Conservation (phyloP, 2,888 invertebrate species). For the Mellilla xanthometata region DNA sequence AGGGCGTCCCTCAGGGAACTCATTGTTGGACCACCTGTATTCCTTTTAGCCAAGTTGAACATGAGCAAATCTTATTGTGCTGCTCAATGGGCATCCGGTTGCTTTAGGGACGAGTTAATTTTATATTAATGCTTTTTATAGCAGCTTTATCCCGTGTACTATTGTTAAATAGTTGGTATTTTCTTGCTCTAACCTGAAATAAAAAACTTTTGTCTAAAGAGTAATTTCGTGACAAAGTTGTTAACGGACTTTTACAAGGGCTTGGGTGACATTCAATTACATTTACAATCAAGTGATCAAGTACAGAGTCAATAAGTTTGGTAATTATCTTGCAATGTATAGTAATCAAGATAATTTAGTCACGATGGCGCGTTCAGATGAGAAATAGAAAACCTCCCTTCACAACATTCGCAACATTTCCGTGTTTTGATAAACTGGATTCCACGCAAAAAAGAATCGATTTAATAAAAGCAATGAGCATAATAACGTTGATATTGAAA, state of each 20-base stretch:
- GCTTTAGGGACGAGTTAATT: slow-evolving; percentile 60
- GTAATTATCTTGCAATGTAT: no score
- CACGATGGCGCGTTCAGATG: no score
- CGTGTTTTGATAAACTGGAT: slow-evolving; percentile 10
- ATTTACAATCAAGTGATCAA: no score
- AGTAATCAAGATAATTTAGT: no score
- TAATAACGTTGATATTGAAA: slow-evolving; percentile 41
- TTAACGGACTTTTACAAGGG: no score
- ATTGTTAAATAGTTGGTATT: no score
- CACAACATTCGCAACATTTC: slow-evolving; percentile 10
- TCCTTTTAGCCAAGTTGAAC: slow-evolving; percentile 60
- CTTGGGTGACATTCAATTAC: no score
- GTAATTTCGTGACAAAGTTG: no score
- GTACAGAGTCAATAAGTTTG: no score
- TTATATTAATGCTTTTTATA: slow-evolving; percentile 56
- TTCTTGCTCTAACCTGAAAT: no score
- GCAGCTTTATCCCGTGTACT: not conserved
- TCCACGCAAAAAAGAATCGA: slow-evolving; percentile 6
- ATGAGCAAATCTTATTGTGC: slow-evolving; percentile 74
- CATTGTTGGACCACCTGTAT: slow-evolving; percentile 76
- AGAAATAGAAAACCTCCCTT: no score
- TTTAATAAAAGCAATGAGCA: slow-evolving; percentile 21
- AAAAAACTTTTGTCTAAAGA: no score
- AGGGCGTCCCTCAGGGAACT: slow-evolving; percentile 40
- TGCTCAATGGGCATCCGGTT: slow-evolving; percentile 69